These are phyloP conservation scores for Grammomys surdaster DNA, from an alignment of 2,113 vertebrate genomes.

Conservation along the genomic window DNA sequence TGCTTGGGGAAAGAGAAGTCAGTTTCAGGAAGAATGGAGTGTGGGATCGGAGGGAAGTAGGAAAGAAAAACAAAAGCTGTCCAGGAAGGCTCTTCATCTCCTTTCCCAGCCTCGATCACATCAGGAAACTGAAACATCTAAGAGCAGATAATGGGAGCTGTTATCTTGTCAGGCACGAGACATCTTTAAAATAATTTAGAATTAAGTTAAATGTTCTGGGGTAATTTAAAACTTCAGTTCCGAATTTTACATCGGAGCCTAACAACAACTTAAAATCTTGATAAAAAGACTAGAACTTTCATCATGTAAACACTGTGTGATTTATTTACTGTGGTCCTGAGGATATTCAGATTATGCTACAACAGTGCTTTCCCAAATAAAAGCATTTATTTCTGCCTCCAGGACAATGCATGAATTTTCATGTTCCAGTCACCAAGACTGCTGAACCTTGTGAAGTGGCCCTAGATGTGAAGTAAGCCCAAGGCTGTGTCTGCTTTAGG, in stretches of 20 bases:
- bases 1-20: not conserved
- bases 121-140: constrained; percentile 66
- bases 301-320: constrained; percentile 26
- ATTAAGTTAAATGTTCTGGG: constrained; percentile 73
- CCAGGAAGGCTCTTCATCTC: constrained; percentile 33
- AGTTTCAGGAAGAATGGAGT: not conserved
- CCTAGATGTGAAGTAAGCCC: not conserved
- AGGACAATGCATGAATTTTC: not conserved
- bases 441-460: not conserved
- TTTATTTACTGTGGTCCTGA: not conserved
- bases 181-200: constrained; percentile 76
- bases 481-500: not conserved
- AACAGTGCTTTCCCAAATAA: constrained; percentile 22
- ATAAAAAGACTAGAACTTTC: not conserved
- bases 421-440: constrained; percentile 35
- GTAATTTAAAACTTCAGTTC: constrained; percentile 64
- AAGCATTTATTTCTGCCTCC: constrained; percentile 42
- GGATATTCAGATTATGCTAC: constrained; percentile 18
- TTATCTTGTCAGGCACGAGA: constrained; percentile 70
- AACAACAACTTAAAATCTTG: constrained; percentile 8
- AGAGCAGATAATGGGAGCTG: constrained; percentile 72
- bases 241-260: constrained; percentile 24
- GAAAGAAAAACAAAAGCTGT: constrained; percentile 16
- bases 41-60: not conserved
- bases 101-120: constrained; percentile 46